Evolutionary conservation across 2,113 vertebrate species (phyloP).

Genomic region (Leptobrachium ailaonicum): DNA sequence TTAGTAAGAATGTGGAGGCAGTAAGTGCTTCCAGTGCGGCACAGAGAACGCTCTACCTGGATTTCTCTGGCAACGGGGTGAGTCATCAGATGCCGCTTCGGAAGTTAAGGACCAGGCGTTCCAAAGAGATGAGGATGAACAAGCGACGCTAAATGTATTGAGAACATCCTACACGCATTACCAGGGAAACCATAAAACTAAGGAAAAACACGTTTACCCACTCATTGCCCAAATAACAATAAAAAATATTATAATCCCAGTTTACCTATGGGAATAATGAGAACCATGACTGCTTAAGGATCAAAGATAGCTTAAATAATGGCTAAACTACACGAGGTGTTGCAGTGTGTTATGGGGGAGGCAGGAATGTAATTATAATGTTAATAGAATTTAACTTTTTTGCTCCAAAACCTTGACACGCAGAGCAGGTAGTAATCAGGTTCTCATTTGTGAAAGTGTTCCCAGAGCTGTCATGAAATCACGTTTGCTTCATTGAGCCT

Average conservation of each 20-base stretch:
- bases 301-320: too few species aligned
- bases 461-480: constrained; percentile 36
- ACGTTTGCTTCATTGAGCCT: constrained; percentile 26
- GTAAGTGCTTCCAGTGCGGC: neutral
- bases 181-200: too few species aligned
- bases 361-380: neutral
- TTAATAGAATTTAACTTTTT: neutral
- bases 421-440: constrained; percentile 10
- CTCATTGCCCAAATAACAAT: too few species aligned
- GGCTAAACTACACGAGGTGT: too few species aligned
- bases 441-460: constrained; percentile 13
- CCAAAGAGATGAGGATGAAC: neutral
- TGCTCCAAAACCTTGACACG: constrained; percentile 1
- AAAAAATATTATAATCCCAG: too few species aligned
- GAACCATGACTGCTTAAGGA: too few species aligned
- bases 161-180: too few species aligned
- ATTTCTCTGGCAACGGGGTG: neutral
- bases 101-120: neutral
- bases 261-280: too few species aligned
- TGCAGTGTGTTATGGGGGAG: neutral
- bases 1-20: neutral
- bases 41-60: neutral
- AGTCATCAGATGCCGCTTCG: neutral
- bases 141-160: neutral
- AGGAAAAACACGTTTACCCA: too few species aligned